Base-by-base conservation (phyloP, 2,797 vertebrate genomes). In the Gila robusta region DNA sequence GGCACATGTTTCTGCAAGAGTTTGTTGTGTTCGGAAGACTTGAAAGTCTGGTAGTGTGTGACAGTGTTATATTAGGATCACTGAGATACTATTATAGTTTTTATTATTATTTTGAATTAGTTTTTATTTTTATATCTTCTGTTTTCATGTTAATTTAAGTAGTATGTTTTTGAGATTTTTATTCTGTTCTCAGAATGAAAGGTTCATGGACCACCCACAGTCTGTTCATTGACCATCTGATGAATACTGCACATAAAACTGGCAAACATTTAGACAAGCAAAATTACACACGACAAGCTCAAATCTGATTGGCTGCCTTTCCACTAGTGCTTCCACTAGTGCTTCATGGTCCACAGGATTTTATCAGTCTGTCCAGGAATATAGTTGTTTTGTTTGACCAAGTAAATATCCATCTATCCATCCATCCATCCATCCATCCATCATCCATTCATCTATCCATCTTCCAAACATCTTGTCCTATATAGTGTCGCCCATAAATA, bases 221-320 rank as follows among this genome's bases (percentile, higher is more conserved):
- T n/a, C n/a, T 6, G 23, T 41, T 79, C 35, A 62, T 79, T 16
- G 23, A 79, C 23, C 2, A 5, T 79, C 76, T 62, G 37, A 79
- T 79, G 76, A 79, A 79, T 79, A 41, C 37, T 37, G 74, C 21
- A 56, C 32, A 56, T 35, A 37, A 56, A 79, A 41, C 54, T 41
- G 35, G 35, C 76, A 78, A 62, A 35, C 23, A 39, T n/a, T 79
- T 59, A 64, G 59, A 28, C 26, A 64, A 64, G 26, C 2, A 64
- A 64, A 44, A 44, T 44, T 44, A 44, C 44, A 44, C 44, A 44
- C 44, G 76, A 79, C 77, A 79, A 79, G 56, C 14, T 79, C 8
- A 41, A 79, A 79, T 79, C 56, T 41, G 16, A 26, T 62, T 79
- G 14, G 76, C n/a, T 26, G 54, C 6, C 12, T 41, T 79, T 79